These are phyloP conservation scores for Eclectus roratus DNA, from an alignment of 2,113 vertebrate genomes.

Conservation along the genomic window DNA sequence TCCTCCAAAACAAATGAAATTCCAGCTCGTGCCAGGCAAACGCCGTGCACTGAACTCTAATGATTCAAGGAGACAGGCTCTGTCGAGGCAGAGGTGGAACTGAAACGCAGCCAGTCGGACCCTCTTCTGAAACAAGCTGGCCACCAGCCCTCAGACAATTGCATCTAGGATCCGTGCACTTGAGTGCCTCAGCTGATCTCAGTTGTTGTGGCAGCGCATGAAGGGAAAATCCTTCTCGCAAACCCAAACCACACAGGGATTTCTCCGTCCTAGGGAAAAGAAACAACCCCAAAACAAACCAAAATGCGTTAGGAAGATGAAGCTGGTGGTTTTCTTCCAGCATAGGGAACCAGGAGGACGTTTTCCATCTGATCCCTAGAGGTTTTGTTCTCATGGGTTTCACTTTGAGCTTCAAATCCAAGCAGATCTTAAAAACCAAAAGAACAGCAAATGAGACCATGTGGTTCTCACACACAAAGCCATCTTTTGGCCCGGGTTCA, in stretches of 20 bases:
- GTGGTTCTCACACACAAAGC: neutral
- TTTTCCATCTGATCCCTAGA: neutral
- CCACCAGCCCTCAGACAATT: slow-evolving; percentile 57
- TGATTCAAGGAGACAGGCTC: slow-evolving; percentile 66
- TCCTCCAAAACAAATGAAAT: slow-evolving; percentile 47
- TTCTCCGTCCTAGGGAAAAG: neutral
- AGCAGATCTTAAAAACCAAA: neutral
- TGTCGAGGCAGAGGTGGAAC: slow-evolving; percentile 57
- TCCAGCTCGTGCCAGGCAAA: neutral
- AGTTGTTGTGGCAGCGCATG: slow-evolving; percentile 60
- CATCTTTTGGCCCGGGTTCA: neutral
- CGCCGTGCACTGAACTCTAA: slow-evolving; percentile 58
- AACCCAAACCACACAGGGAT: slow-evolving; percentile 46
- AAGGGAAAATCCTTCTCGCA: slow-evolving; percentile 57
- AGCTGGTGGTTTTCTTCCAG: neutral
- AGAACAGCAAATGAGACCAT: neutral
- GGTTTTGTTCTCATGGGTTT: neutral
- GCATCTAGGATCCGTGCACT: slow-evolving; percentile 45
- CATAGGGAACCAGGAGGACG: neutral
- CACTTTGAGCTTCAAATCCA: neutral
- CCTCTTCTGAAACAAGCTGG: slow-evolving; percentile 45
- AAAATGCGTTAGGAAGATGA: neutral
- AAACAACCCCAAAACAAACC: neutral
- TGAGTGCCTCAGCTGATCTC: slow-evolving; percentile 56
- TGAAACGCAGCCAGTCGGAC: slow-evolving; percentile 34